Evolutionary conservation across 2,888 invertebrate species (phyloP).

Genomic region (Ligdia adustata): DNA sequence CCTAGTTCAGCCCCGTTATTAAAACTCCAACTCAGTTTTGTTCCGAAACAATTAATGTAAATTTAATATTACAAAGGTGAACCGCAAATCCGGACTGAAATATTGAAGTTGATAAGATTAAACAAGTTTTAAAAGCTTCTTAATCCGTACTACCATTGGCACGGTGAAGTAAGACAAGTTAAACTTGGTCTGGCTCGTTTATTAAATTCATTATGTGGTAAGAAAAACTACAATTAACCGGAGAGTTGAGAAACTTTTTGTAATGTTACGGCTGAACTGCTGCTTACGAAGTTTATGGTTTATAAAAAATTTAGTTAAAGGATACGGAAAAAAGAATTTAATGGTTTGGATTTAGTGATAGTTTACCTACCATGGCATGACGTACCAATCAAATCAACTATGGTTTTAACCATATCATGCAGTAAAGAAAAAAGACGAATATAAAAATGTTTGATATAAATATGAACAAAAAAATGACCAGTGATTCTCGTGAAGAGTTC

Average conservation of each 20-base stretch:
- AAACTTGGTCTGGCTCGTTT: slow-evolving; percentile 44
- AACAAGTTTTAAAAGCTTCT: slow-evolving; percentile 48
- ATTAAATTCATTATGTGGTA: slow-evolving; percentile 49
- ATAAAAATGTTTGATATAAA: no score
- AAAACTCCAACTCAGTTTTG: neutral
- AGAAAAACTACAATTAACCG: slow-evolving; percentile 44
- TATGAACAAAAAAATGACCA: no score
- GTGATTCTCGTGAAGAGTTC: no score
- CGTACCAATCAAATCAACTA: no score
- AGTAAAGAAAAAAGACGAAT: no score
- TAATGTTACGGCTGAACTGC: slow-evolving; percentile 44
- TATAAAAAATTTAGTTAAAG: no score
- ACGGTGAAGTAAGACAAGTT: slow-evolving; percentile 41
- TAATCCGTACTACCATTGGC: slow-evolving; percentile 45
- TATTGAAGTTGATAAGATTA: slow-evolving; percentile 44
- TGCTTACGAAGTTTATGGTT: slow-evolving; percentile 33
- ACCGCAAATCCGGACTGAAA: slow-evolving; percentile 26
- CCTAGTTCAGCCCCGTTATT: neutral
- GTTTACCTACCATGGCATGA: no score
- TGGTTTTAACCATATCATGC: no score
- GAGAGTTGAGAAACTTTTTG: slow-evolving; percentile 37
- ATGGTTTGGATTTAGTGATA: no score
- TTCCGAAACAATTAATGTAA: slow-evolving; percentile 10
- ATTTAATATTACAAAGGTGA: slow-evolving; percentile 19
- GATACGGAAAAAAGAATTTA: no score